Conservation (phyloP, 2,113 vertebrate genomes). For the Brachyhypopomus gauderio region DNA sequence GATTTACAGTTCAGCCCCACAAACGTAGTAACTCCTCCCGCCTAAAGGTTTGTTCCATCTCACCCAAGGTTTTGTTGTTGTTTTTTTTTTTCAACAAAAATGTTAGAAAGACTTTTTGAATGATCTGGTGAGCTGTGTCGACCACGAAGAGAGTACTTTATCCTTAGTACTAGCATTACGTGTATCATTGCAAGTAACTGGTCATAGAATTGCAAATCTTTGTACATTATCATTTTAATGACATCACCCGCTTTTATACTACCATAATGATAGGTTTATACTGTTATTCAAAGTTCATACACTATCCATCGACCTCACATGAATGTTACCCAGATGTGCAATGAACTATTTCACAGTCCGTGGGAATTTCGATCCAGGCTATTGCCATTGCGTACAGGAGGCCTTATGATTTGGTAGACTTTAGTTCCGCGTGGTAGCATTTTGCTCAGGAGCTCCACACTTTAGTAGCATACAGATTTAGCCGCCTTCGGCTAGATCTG, state of each 20-base stretch:
- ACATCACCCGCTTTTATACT: neutral
- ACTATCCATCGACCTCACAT: slow-evolving; percentile 33
- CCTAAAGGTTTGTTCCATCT: no score
- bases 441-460: neutral
- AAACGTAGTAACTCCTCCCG: no score
- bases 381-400: slow-evolving; percentile 18
- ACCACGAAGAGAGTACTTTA: no score
- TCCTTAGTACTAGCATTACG: no score
- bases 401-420: slow-evolving; percentile 31
- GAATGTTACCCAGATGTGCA: slow-evolving; percentile 46
- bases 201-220: neutral
- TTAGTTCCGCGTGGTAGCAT: neutral
- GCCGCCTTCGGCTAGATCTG: neutral
- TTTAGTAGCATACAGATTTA: no score
- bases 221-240: neutral
- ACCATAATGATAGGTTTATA: slow-evolving; percentile 22
- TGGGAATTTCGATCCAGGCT: slow-evolving; percentile 41
- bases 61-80: no score
- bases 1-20: no score
- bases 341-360: slow-evolving; percentile 40
- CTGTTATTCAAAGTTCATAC: slow-evolving; percentile 30
- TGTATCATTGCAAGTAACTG: neutral
- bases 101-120: no score
- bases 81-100: no score
- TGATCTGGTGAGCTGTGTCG: no score